Base-by-base conservation (phyloP, 2,888 invertebrate species). In the Epinotia bilunana region DNA sequence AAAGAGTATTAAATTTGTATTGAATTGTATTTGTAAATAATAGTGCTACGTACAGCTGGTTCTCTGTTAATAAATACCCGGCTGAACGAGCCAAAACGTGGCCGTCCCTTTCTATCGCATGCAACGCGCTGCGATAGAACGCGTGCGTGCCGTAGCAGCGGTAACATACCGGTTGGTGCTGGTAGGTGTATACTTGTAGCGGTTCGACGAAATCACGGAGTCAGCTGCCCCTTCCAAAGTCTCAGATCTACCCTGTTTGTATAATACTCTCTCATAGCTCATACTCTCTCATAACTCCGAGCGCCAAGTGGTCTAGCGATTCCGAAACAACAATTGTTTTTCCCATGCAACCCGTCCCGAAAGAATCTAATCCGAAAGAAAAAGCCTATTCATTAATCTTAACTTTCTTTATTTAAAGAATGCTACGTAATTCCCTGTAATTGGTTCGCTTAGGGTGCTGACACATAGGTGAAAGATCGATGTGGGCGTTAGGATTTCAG, bases 391-490 rank as follows among this genome's bases (percentile, higher is more conserved):
- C 75, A 75, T 75, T 72, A 75, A 65, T 72, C 71, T 43, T 67
- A 72, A 62, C 61, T 55, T 75, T 71, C 46, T 72, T 72, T 75
- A 72, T 75, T 67, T 67, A 67, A 64, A 55, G 43, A 72, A 33
- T 72, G 75, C 75, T n/a, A 39, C 46, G 75, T 75, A 72, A 75
- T 72, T 61, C 67, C 12, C 18, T 11, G 74, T 74, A 71, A 74
- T 74, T 60, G 74, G 53, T 55, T 63, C 11, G 23, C 58, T 64
- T 70, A 74, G 62, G 64, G 60, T 49, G 63, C 61, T 16, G 61
- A 39, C 49, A 71, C 20, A 69, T n/a, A 16, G 58, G 53, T 53
- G 7, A n/a, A n/a, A 53, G 53, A 53, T 53, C 39, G 39, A 53
- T n/a, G n/a, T 53, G 16, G n/a, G 16, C 53, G 6, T 53, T n/a